Evolutionary conservation across 2,797 vertebrate species (phyloP), one percentile per base, ranked within the genome.

Genomic region (Notolepis coatsorum): DNA sequence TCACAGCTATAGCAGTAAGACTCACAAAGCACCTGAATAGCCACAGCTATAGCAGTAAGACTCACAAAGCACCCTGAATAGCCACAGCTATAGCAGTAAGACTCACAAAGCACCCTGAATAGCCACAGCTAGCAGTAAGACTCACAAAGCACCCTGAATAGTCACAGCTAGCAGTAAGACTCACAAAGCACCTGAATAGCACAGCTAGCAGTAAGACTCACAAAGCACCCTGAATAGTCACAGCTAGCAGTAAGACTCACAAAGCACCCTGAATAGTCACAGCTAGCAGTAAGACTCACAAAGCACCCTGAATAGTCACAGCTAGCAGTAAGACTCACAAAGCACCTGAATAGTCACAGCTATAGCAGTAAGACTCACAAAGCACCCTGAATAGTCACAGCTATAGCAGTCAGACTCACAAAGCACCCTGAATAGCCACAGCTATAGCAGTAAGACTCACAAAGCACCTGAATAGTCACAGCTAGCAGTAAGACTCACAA

Each of bases 21-120:
- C n/a, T n/a, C n/a, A n/a, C 81, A 77, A 28, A 62, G 70, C 37
- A 57, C 70, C 78, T 47, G 73, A 85, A 85, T 83, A 85, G 71
- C 75, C 65, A 15, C 42, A 31, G 47, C 68, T 70, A 66, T 7
- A 33, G 31, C n/a, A 33, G 30, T 13, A 70, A 81, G 76, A 61
- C 64, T 52, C 73, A 67, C 68, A 68, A 66, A 51, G 61, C 24
- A 55, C 6, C 70, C 78, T 47, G 73, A 85, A 85, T 83, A 85
- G 71, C 75, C 65, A 15, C 42, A 31, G 47, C 68, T 70, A 66
- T 7, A 33, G 31, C n/a, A 33, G 30, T 13, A 70, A 81, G 76
- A 61, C 64, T 52, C 73, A 67, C 68, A 68, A 66, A 51, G 61
- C 24, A 55, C 6, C 70, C 78, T 47, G 73, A 85, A 85, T 83